Evolutionary conservation across 2,888 invertebrate genomes (phyloP).

Genomic region (Blastobasis adustella): DNA sequence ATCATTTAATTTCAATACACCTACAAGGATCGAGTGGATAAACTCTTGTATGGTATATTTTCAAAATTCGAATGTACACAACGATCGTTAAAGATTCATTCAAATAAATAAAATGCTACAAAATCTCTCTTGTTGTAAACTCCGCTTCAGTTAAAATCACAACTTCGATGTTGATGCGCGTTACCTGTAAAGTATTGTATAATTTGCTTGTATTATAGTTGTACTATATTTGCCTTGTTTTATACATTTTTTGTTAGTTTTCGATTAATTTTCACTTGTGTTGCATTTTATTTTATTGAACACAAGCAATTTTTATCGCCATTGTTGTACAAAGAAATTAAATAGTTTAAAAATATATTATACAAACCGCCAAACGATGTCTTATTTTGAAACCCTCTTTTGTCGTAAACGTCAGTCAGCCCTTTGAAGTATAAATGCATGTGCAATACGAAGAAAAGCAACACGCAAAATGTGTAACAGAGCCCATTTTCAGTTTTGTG

Average conservation of each 20-base stretch:
- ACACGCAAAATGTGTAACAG: too few species aligned
- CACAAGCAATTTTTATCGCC: slow-evolving; percentile 51
- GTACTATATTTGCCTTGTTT: slow-evolving; percentile 25
- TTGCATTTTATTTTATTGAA: slow-evolving; percentile 70
- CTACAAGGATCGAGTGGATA: too few species aligned
- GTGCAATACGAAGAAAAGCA: too few species aligned
- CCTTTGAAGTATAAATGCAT: too few species aligned
- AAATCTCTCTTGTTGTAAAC: neutral
- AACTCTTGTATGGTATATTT: neutral
- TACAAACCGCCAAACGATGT: slow-evolving; percentile 60
- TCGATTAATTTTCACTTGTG: slow-evolving; percentile 45
- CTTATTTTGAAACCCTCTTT: slow-evolving; percentile 14
- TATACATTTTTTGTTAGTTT: slow-evolving; percentile 43
- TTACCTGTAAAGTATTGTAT: neutral
- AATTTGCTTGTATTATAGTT: slow-evolving; percentile 11
- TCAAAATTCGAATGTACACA: neutral
- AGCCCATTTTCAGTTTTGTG: too few species aligned
- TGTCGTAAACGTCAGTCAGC: too few species aligned
- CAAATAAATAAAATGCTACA: neutral
- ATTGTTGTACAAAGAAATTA: slow-evolving; percentile 63
- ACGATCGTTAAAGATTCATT: neutral
- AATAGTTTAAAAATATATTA: slow-evolving; percentile 66
- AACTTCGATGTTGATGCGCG: too few species aligned
- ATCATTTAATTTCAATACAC: too few species aligned
- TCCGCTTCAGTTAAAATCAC: neutral